Conservation (phyloP, 2,797 vertebrate species). For the Poeciliopsis gracilis region DNA sequence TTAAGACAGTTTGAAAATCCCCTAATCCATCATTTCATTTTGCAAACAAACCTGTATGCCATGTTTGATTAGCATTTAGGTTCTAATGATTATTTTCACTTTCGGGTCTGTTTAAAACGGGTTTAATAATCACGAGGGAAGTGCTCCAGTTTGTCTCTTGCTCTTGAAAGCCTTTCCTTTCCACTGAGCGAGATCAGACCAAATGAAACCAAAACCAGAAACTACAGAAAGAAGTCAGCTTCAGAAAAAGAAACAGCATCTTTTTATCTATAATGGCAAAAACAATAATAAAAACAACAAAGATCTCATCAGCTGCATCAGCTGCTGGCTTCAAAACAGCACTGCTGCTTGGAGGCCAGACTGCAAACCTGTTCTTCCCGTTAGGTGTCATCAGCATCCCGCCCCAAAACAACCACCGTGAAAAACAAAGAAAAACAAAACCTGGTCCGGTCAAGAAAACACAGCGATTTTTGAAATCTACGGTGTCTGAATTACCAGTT, state of each 20-base stretch:
- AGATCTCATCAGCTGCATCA: conserved; percentile 12
- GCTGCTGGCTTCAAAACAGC: conserved; percentile 1
- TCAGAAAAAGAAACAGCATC: conserved; percentile 13
- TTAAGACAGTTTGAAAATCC: conserved; percentile 48
- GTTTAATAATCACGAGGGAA: conserved; percentile 3
- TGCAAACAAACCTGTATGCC: conserved; percentile 42
- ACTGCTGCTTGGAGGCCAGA: conserved; percentile 5
- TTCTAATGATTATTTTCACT: conserved; percentile 46
- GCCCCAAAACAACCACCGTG: conserved; percentile 45
- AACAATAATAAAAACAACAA: conserved; percentile 12
- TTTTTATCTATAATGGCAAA: background rate
- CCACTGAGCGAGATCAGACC: conserved; percentile 6
- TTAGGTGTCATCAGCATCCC: conserved; percentile 37
- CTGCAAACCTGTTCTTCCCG: conserved; percentile 74
- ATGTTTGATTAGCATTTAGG: conserved; percentile 23
- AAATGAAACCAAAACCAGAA: conserved; percentile 5
- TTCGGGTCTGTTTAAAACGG: conserved; percentile 26
- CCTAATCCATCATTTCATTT: conserved; percentile 40
- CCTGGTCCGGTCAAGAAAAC: conserved; percentile 45
- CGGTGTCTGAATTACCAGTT: conserved; percentile 56
- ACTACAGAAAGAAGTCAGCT: conserved; percentile 6
- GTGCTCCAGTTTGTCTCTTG: conserved; percentile 11
- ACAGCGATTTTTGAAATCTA: conserved; percentile 28
- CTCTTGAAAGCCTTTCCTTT: conserved; percentile 12
- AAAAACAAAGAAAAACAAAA: conserved; percentile 52